Percentiles rank a stretch among this genome's conserved stretches.
Evolutionary conservation across 2,797 vertebrate species (phyloP).

Genomic region (Anabas testudineus): DNA sequence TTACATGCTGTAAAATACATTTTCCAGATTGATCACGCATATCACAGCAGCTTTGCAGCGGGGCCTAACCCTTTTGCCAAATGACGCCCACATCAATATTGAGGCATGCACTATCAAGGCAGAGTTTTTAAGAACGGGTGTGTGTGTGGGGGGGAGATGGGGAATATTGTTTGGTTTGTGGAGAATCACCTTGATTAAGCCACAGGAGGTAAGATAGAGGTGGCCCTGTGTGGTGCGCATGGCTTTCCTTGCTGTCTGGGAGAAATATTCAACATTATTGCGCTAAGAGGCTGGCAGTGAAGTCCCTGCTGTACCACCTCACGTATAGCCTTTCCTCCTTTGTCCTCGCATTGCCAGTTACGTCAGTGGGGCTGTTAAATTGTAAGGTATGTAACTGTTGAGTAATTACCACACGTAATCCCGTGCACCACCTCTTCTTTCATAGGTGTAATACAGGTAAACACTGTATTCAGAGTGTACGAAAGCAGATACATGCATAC

Average conservation of each 20-base stretch:
- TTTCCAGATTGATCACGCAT: constrained; percentile 86
- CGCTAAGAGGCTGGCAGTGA: constrained; percentile 84
- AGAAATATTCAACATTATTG: constrained; percentile 93
- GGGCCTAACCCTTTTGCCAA: constrained; percentile 77
- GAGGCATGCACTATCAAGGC: constrained; percentile 69
- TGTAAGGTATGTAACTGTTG: constrained; percentile 52
- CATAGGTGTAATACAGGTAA: constrained; percentile 36
- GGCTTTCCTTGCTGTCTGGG: constrained; percentile 86
- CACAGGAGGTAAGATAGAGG: constrained; percentile 81
- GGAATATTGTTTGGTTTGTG: constrained; percentile 73
- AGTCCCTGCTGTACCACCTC: constrained; percentile 59
- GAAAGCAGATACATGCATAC: background rate
- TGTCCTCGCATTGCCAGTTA: constrained; percentile 58
- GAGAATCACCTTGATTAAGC: constrained; percentile 90
- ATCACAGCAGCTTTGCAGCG: constrained; percentile 80
- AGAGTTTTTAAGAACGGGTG: constrained; percentile 63
- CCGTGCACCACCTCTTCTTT: constrained; percentile 50
- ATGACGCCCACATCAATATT: constrained; percentile 81
- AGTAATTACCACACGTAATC: constrained; percentile 58
- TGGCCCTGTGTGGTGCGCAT: constrained; percentile 84
- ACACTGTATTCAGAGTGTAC: constrained; percentile 29
- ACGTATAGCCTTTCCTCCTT: constrained; percentile 49
- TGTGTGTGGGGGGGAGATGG: no score
- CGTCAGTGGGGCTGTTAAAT: constrained; percentile 55
- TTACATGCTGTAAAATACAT: constrained; percentile 82